Conservation (phyloP, 2,888 invertebrate genomes). For the Agrochola circellaris region DNA sequence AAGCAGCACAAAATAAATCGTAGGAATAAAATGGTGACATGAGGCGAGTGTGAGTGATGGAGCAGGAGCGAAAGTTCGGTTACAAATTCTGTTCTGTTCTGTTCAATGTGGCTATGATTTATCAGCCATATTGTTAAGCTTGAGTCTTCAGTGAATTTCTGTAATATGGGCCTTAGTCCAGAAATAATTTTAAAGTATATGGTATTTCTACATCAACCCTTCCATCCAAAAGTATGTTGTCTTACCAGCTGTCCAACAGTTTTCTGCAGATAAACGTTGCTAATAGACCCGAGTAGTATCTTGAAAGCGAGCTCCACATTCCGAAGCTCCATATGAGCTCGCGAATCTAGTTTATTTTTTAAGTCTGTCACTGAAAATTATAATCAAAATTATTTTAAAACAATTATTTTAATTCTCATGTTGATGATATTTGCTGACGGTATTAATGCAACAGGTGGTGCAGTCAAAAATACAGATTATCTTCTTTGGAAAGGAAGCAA, state of each 20-base stretch:
- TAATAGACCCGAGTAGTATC: conserved; percentile 80
- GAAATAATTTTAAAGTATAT: not conserved
- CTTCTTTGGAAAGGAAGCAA: not conserved
- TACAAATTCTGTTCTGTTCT: too few species aligned
- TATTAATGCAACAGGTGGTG: not conserved
- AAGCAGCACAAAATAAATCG: too few species aligned
- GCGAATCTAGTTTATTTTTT: conserved; percentile 79
- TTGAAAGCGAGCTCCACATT: conserved; percentile 83
- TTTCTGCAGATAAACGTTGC: conserved; percentile 76
- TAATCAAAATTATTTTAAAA: not conserved
- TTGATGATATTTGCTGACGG: not conserved
- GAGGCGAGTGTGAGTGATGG: too few species aligned
- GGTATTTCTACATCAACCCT: not conserved
- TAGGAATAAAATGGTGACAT: too few species aligned
- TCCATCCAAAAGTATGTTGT: too few species aligned
- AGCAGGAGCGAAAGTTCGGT: too few species aligned
- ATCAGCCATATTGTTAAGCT: too few species aligned
- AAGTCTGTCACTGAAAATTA: conserved; percentile 77
- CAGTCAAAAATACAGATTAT: not conserved
- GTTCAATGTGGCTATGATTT: too few species aligned
- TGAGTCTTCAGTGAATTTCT: too few species aligned
- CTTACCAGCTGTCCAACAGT: conserved; percentile 84
- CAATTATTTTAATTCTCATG: not conserved
- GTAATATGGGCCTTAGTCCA: too few species aligned
- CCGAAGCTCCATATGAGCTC: conserved; percentile 76